Percentiles rank a stretch among this genome's conserved stretches.
Evolutionary conservation across 2,797 vertebrate species (phyloP).

Genomic region (Euphonia xanthogaster): DNA sequence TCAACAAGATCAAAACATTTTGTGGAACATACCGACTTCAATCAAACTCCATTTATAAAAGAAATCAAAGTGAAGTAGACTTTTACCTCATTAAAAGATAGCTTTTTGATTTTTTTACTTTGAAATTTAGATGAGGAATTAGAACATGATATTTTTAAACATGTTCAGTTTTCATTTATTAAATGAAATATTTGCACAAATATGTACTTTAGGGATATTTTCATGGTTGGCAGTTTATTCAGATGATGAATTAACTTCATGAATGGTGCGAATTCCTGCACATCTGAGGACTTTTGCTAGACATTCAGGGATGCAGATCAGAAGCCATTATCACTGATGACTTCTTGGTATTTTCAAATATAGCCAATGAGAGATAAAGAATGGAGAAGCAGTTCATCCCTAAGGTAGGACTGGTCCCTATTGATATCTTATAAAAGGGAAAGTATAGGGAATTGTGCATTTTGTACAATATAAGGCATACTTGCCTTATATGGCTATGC

Average conservation of each 20-base stretch:
- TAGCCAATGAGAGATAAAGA: not conserved
- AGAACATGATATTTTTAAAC: not conserved
- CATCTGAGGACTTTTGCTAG: not conserved
- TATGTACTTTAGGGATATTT: not conserved
- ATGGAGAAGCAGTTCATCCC: not conserved
- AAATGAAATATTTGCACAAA: not conserved
- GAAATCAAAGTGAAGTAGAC: constrained; percentile 21
- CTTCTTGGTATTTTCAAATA: not conserved
- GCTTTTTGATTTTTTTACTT: not conserved
- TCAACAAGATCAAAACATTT: constrained; percentile 47
- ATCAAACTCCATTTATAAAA: constrained; percentile 12
- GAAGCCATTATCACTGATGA: not conserved
- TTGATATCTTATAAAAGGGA: not conserved
- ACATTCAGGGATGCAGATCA: not conserved
- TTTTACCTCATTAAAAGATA: constrained; percentile 28
- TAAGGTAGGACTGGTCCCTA: not conserved
- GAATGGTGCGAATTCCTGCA: not conserved
- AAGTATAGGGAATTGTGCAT: not conserved
- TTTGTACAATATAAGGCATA: accelerated
- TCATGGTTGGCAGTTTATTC: not conserved
- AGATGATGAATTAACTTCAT: not conserved
- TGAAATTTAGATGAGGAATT: constrained; percentile 33
- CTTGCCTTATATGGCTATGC: not conserved
- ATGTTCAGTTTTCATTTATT: not conserved
- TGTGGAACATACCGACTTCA: constrained; percentile 15